These are phyloP conservation scores for Pterocles gutturalis DNA, from an alignment of 2,113 vertebrate genomes.

Conservation along the genomic window DNA sequence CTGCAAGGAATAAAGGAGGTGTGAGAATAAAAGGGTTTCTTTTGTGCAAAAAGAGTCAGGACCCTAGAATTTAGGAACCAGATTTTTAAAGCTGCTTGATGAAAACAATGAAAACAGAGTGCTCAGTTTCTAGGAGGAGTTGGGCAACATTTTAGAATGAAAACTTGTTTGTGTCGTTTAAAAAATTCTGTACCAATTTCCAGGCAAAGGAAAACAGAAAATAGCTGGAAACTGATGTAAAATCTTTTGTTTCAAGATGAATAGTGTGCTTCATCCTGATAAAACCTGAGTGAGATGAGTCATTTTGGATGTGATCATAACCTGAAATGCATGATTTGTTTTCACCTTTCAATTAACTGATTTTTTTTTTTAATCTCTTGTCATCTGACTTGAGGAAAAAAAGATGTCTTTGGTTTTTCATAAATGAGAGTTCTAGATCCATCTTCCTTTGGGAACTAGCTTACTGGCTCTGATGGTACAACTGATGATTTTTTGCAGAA, in stretches of 20 bases:
- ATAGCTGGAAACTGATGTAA: not conserved
- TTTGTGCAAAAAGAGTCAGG: not conserved
- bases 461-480: not conserved
- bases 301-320: not conserved
- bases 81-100: not conserved
- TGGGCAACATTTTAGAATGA: not conserved
- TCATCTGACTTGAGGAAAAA: not conserved
- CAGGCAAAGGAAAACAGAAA: not conserved
- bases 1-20: not conserved
- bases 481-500: not conserved
- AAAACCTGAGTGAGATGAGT: not conserved
- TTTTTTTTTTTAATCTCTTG: not conserved
- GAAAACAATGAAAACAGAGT: not conserved
- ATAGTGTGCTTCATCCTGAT: not conserved
- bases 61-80: not conserved
- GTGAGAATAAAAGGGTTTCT: not conserved
- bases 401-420: not conserved
- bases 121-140: not conserved
- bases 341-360: not conserved
- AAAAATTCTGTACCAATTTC: not conserved
- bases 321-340: not conserved
- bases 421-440: not conserved
- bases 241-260: not conserved
- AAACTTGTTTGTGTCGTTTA: not conserved
- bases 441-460: not conserved